Evolutionary conservation across 2,888 invertebrate genomes (phyloP).

Genomic region (Pheosia tremula): DNA sequence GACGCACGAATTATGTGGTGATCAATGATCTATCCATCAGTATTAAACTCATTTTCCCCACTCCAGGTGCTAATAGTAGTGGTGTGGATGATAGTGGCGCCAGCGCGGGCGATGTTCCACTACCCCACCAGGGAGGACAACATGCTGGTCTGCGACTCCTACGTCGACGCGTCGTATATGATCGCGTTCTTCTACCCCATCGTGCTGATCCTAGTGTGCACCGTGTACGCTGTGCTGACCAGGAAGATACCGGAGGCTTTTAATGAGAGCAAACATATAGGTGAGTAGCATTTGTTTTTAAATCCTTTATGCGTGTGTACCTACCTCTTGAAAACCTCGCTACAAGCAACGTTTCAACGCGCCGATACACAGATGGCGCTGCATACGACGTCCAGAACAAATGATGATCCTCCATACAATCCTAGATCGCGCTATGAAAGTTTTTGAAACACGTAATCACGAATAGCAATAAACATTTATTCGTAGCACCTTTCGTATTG

Average conservation of each 20-base stretch:
- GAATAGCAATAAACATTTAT: too few species aligned
- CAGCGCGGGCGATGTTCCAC: slow-evolving; percentile 95
- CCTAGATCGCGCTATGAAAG: too few species aligned
- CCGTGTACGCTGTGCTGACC: slow-evolving; percentile 97
- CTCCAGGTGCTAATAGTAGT: slow-evolving; percentile 92
- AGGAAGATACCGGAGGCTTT: slow-evolving; percentile 99
- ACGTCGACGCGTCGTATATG: slow-evolving; percentile 96
- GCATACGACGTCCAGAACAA: too few species aligned
- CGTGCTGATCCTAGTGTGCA: slow-evolving; percentile 95
- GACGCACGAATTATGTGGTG: too few species aligned
- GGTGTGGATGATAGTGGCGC: slow-evolving; percentile 96
- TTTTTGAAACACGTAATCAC: too few species aligned
- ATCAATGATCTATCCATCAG: too few species aligned
- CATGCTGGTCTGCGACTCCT: slow-evolving; percentile 95
- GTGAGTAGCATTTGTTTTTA: slow-evolving; percentile 74
- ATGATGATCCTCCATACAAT: too few species aligned
- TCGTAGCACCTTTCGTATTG: too few species aligned
- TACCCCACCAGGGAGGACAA: slow-evolving; percentile 97
- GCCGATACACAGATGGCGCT: too few species aligned
- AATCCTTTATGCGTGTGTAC: too few species aligned
- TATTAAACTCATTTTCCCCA: background rate
- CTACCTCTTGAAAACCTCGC: too few species aligned
- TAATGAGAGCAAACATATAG: slow-evolving; percentile 99
- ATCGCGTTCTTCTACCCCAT: slow-evolving; percentile 98
- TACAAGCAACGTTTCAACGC: too few species aligned